Evolutionary conservation across 2,113 vertebrate genomes (phyloP), one percentile per base, ranked within the genome.

Genomic region (Damaliscus lunatus): DNA sequence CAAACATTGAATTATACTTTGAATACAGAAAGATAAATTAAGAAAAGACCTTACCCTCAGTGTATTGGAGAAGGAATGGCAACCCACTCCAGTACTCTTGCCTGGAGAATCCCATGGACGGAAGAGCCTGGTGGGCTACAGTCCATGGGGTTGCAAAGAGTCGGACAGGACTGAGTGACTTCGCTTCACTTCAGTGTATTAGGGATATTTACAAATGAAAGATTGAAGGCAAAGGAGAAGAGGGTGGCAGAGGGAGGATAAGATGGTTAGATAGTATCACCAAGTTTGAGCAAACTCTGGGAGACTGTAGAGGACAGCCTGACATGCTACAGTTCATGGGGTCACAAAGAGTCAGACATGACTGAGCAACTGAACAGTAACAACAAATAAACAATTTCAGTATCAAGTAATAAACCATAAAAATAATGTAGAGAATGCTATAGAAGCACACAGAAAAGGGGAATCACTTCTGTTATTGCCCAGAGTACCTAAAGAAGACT

Each of bases 11-110:
- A 31, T 21, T 95, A 40, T 46, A 94, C 2, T 40, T 46, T 80
- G 71, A 86, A 92, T 92, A 94, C 52, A 50, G 11, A 95, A 92
- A 94, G 43, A 59, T 64, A 90, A 84, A 71, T 88, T 92, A 93
- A 83, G 71, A 91, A 27, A 91, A 82, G 21, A 60, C 3, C 9
- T 90, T 90, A 46, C 29, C 5, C 17, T 98, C 59, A 85, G 53
- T 86, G 12, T 90, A 52, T 64, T 95, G 17, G 52, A 53, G 16
- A 19, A 53, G 52, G 52, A 53, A 53, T 7, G 0, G 52, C 17
- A 53, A 53, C 52, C 52, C 52, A 53, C 52, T 53, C 52, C 52
- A 53, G 17, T 53, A 53, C 52, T 53, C 52, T 53, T 53, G 52
- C 52, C 52, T 53, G 52, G 52, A 53, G 52, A 53, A 53, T 53